Conservation (phyloP, 2,797 vertebrate genomes). For the Enteromius treurensis region DNA sequence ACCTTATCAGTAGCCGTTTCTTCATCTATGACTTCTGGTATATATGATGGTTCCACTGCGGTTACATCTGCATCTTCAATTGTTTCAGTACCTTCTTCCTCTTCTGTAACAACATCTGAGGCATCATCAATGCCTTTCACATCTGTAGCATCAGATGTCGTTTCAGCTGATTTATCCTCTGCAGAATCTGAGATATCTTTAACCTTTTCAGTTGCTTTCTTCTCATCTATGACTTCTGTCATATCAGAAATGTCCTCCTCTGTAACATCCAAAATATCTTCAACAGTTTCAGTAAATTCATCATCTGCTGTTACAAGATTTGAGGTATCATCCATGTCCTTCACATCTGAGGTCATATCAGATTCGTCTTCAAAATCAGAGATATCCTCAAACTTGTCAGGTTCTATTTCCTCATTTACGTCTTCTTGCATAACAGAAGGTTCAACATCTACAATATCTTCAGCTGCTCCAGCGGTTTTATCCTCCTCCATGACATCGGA, state of each 20-base stretch:
- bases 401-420: not conserved
- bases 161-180: not conserved
- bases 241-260: not conserved
- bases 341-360: not conserved
- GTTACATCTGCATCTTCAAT: not conserved
- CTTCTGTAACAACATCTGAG: not conserved
- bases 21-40: not conserved
- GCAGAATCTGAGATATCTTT: slow-evolving; percentile 2
- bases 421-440: not conserved
- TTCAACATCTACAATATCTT: not conserved
- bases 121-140: no score
- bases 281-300: not conserved
- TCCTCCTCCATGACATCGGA: not conserved
- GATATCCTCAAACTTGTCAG: not conserved
- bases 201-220: not conserved
- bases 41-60: no score
- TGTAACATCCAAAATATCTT: not conserved
- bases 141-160: not conserved
- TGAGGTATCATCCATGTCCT: not conserved
- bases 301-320: not conserved
- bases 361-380: not conserved
- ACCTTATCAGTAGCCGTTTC: not conserved
- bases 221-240: not conserved
- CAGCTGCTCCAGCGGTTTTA: not conserved
- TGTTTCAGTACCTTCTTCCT: slow-evolving; percentile 4